A percentile compares a stretch with the other conserved stretches of the same genome.
phyloP scores from a whole-genome alignment of 2,113 vertebrate genomes.

The Scytalopus superciliaris region DNA sequence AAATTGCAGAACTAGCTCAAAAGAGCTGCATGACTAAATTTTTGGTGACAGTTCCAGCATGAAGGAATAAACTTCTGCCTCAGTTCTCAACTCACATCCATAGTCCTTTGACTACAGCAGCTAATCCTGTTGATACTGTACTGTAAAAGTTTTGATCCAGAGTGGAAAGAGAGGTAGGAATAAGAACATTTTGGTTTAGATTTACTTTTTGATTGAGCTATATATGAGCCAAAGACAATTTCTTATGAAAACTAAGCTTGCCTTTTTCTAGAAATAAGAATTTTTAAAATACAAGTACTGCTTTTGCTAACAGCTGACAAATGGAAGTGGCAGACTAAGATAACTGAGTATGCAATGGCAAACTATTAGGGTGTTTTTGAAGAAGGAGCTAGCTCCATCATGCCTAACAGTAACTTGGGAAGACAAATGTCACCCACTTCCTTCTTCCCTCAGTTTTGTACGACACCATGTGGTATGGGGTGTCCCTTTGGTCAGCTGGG shows the following conservation, averaged over 20 bases:
- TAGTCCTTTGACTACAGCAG: neutral
- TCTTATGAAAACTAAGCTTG: neutral
- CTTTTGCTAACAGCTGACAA: neutral
- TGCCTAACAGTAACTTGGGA: neutral
- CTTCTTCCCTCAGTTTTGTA: neutral
- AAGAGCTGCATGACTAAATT: neutral
- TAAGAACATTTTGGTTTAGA: neutral
- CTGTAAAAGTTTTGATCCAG: neutral
- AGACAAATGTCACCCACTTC: fast-evolving
- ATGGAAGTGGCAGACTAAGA: neutral
- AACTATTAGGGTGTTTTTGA: neutral
- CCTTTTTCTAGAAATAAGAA: neutral
- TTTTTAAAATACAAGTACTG: neutral
- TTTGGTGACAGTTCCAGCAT: neutral
- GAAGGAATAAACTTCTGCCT: neutral
- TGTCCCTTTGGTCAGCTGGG: neutral
- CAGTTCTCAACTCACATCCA: neutral
- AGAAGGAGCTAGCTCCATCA: neutral
- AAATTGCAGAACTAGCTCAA: neutral
- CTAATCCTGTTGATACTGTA: neutral
- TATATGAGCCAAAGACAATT: neutral
- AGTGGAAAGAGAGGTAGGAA: neutral
- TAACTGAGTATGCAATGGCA: neutral
- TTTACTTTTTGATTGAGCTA: neutral
- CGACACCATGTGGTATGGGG: fast-evolving